A percentile compares a stretch with the other conserved stretches of the same genome.
These are phyloP conservation scores for Squalus acanthias DNA, from an alignment of 2,797 vertebrate genomes.

Conservation along the genomic window DNA sequence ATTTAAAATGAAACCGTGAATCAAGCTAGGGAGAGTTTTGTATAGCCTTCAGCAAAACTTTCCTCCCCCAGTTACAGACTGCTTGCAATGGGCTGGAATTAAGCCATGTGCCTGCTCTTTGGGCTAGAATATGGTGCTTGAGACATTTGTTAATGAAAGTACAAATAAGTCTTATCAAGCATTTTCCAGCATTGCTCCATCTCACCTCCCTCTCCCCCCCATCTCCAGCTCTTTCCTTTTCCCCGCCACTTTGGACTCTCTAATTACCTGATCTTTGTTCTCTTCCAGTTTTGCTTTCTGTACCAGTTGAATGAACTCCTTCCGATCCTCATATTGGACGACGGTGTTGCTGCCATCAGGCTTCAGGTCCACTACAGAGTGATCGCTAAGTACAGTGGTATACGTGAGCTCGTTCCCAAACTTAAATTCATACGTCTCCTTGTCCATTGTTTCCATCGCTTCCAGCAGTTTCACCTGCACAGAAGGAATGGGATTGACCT, in stretches of 20 bases:
- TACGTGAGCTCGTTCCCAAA: slow-evolving; percentile 92
- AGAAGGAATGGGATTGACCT: not conserved
- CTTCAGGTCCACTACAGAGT: slow-evolving; percentile 77
- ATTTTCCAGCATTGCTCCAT: not conserved
- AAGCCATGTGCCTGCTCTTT: not conserved
- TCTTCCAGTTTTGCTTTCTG: slow-evolving; percentile 84
- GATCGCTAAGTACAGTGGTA: slow-evolving; percentile 83
- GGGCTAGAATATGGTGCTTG: not conserved
- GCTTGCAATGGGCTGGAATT: not conserved
- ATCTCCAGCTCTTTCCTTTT: not conserved
- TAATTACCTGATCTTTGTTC: slow-evolving; percentile 83
- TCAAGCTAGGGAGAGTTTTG: not conserved
- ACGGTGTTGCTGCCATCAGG: slow-evolving; percentile 71
- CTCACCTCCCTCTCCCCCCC: not conserved
- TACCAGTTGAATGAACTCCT: slow-evolving; percentile 78
- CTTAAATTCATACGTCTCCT: slow-evolving; percentile 87
- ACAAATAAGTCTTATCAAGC: not conserved
- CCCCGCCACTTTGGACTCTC: not conserved
- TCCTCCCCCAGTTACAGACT: too few relatives aligned
- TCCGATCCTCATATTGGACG: slow-evolving; percentile 80
- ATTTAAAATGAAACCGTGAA: not conserved
- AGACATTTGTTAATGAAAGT: not conserved
- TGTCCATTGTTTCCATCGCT: slow-evolving; percentile 93
- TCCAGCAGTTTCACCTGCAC: slow-evolving; percentile 88
- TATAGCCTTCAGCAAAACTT: not conserved